Conservation (phyloP, 2,797 vertebrate species). For the Florisuga fusca region DNA sequence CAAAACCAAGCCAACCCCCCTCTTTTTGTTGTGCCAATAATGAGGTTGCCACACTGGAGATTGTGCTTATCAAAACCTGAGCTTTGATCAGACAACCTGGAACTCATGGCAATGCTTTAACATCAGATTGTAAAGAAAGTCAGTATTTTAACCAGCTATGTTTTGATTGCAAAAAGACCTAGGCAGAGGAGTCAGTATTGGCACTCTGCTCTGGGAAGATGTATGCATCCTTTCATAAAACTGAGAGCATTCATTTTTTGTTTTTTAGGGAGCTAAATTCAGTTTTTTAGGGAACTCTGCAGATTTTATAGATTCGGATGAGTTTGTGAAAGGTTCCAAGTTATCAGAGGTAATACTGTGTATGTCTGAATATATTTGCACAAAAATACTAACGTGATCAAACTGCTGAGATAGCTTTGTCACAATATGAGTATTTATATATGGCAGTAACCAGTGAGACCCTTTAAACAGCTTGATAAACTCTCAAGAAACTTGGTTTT, state of each 20-base stretch:
- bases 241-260: background rate
- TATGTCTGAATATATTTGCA: background rate
- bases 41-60: background rate
- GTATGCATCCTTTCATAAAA: background rate
- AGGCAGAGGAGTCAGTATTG: background rate
- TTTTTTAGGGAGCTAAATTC: background rate
- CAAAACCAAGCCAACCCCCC: background rate
- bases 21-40: background rate
- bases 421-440: fast-evolving
- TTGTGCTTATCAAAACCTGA: background rate
- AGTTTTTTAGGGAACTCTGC: background rate
- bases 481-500: background rate
- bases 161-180: background rate
- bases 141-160: background rate
- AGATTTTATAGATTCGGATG: background rate
- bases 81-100: background rate
- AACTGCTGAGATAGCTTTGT: background rate
- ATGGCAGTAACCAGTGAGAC: background rate
- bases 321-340: background rate
- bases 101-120: background rate
- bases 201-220: background rate
- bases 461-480: background rate
- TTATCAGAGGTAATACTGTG: background rate
- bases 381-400: background rate
- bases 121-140: background rate